A percentile compares a stretch with the other conserved stretches of the same genome.
Conservation (phyloP, 53 echinoderm and acorn worm genomes). For the Patiria pectinifera region DNA sequence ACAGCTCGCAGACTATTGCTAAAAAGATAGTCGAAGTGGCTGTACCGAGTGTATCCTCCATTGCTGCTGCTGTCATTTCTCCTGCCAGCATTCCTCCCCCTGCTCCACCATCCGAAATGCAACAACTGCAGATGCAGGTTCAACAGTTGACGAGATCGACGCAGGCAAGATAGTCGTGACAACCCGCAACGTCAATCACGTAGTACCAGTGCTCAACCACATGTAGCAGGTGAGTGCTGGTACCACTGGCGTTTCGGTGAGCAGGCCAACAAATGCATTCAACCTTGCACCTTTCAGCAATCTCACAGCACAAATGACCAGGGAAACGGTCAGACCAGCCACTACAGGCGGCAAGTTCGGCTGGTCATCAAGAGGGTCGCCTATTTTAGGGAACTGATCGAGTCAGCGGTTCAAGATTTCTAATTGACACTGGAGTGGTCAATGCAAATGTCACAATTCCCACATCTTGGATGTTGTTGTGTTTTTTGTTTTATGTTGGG, state of each 20-base stretch:
- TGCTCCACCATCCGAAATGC: not conserved
- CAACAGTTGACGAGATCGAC: not conserved
- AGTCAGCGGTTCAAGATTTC: too few species aligned
- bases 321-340: constrained; percentile 52
- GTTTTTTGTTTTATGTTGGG: too few species aligned
- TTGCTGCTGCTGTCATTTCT: too few species aligned
- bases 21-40: too few species aligned
- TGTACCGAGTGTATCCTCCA: too few species aligned
- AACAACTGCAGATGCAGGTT: not conserved
- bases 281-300: constrained; percentile 3
- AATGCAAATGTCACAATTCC: too few species aligned
- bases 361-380: not conserved
- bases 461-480: too few species aligned
- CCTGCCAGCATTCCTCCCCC: not conserved
- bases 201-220: not conserved
- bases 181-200: not conserved
- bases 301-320: not conserved
- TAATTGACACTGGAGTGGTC: too few species aligned
- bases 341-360: constrained; percentile 2
- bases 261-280: not conserved
- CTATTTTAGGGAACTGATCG: too few species aligned
- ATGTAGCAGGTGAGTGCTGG: not conserved
- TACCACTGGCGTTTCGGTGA: not conserved
- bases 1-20: too few species aligned
- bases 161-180: not conserved